Base-by-base conservation (phyloP, 2,113 vertebrate genomes). In the Poecile atricapillus region DNA sequence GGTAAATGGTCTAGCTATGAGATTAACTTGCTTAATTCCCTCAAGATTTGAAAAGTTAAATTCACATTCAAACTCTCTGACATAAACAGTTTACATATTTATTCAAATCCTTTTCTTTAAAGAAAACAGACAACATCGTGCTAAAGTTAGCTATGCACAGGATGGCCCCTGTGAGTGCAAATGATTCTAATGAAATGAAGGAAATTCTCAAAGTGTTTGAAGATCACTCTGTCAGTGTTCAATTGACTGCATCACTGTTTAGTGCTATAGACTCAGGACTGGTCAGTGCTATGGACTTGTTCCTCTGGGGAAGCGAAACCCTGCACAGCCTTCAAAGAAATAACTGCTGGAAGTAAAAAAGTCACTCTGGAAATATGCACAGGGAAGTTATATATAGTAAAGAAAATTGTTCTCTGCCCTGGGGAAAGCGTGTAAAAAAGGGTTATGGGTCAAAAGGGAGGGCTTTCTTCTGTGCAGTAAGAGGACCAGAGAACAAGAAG, bases 361-460 rank as follows among this genome's bases (percentile, higher is more conserved):
- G 35, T 80, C 50, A 46, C 39, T 80, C 64, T 74, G 47, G 71
- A 94, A 96, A 77, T 77, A 88, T 17, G n/a, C 46, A 47, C 37
- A 50, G 69, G 55, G 25, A 88, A 52, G 47, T 81, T 94, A 92
- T 70, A 93, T 81, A 67, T 78, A 94, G 89, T n/a, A 75, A 94
- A 94, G 56, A 94, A 70, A 89, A 87, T 69, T 87, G 6, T 58
- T 87, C 60, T 75, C 47, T 84, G 73, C 24, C 35, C 60, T 68
- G 20, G 30, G 33, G 60, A 74, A 87, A 25, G 44, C 1, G 0
- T 23, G 9, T 35, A 21, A 5, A 41, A 64, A 84, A 28, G 20
- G 14, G 18, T 44, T 85, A 15, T 33, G 28, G 62, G 60, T 71
- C 53, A 69, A 53, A 87, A 76, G 13, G 11, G 39, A 92, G 63